Conservation (phyloP, 2,888 invertebrate genomes). For the Thumatha senex region DNA sequence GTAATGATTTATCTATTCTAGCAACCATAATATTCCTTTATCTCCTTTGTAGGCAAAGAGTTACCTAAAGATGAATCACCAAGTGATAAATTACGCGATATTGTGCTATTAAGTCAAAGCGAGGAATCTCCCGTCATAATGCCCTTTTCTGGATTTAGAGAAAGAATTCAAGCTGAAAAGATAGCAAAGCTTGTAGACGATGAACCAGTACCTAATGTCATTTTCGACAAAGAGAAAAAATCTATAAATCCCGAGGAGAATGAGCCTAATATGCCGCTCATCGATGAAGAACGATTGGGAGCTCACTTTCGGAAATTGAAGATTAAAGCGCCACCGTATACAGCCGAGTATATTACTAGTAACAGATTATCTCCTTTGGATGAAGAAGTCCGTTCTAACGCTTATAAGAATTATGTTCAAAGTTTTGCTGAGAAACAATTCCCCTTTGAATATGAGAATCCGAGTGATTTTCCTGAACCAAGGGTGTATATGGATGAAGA, state of each 20-base stretch:
- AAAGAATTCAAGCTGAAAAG: constrained; percentile 66
- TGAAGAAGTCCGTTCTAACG: constrained; percentile 71
- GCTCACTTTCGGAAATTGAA: constrained; percentile 75
- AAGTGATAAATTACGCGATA: constrained; percentile 68
- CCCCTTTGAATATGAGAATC: constrained; percentile 77
- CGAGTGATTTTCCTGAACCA: constrained; percentile 77
- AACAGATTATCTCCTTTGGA: constrained; percentile 71
- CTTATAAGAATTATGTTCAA: constrained; percentile 73
- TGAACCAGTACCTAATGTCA: constrained; percentile 38
- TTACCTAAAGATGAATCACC: constrained; percentile 51
- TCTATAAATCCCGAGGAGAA: constrained; percentile 52
- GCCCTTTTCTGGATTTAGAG: constrained; percentile 75
- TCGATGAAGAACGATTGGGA: constrained; percentile 78
- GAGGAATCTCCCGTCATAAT: constrained; percentile 66
- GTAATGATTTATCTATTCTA: background rate
- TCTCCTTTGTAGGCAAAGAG: constrained; percentile 33
- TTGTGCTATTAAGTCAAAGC: constrained; percentile 60
- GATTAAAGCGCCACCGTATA: constrained; percentile 57
- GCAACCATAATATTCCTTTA: background rate
- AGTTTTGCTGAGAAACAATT: constrained; percentile 75
- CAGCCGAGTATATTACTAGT: constrained; percentile 70
- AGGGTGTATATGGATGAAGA: constrained; percentile 83
- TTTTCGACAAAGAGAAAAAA: constrained; percentile 68
- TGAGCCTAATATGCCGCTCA: constrained; percentile 56
- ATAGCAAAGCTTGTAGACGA: constrained; percentile 41